Percentiles rank a stretch among this genome's conserved stretches.
Evolutionary conservation across 2,888 invertebrate species (phyloP).

Genomic region (Melipona beecheii): DNA sequence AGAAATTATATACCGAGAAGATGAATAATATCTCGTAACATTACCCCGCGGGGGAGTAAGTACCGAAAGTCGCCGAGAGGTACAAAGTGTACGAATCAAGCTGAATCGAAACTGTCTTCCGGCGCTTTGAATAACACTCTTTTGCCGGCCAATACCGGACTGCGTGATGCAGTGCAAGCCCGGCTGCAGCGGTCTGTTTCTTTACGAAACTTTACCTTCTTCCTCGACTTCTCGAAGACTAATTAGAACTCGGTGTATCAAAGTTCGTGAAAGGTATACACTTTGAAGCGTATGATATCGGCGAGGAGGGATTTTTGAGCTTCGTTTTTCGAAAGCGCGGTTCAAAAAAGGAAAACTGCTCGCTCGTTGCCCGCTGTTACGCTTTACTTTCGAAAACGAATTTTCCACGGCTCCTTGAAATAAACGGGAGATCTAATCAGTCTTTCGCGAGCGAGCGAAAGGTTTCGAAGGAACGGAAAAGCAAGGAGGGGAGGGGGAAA

Average conservation of each 20-base stretch:
- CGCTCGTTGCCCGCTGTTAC: not conserved
- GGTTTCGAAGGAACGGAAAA: not conserved
- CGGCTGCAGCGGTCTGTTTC: not conserved
- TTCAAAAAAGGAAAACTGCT: not conserved
- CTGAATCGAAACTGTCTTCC: not conserved
- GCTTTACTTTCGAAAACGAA: not conserved
- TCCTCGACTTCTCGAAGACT: not conserved
- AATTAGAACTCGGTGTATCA: conserved; percentile 4
- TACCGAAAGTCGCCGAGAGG: not conserved
- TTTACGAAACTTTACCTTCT: not conserved
- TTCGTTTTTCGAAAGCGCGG: not conserved
- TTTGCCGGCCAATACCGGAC: not conserved
- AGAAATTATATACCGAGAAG: no score
- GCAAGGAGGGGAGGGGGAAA: not conserved
- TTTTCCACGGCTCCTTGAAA: not conserved
- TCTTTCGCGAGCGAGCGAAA: not conserved
- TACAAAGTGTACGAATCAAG: not conserved
- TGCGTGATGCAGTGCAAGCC: not conserved
- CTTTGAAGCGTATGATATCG: not conserved
- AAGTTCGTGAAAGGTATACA: not conserved
- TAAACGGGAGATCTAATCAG: conserved; percentile 17
- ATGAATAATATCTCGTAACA: no score
- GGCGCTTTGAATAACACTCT: not conserved
- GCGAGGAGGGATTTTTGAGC: not conserved
- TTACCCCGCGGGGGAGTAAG: no score